phyloP scores from a whole-genome alignment of 2,113 vertebrate genomes.

The Hirundichthys speculiger region DNA sequence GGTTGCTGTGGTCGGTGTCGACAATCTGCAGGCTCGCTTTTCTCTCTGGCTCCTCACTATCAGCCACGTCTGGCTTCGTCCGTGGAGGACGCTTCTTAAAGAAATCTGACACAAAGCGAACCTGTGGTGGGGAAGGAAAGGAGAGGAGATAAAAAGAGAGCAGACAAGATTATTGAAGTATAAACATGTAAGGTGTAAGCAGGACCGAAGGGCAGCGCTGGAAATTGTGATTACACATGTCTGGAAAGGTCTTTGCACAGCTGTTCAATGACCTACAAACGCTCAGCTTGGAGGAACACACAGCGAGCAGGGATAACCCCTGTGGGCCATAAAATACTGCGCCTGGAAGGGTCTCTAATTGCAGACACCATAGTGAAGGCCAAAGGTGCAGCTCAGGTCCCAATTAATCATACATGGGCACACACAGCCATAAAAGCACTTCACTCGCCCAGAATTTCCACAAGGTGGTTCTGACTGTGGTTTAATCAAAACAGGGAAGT shows the following conservation, averaged over 20 bases:
- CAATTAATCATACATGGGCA: constrained; percentile 46
- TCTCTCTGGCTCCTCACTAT: constrained; percentile 76
- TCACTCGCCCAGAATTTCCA: constrained; percentile 38
- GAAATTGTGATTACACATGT: constrained; percentile 66
- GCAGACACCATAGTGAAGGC: constrained; percentile 49
- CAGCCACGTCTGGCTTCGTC: constrained; percentile 42
- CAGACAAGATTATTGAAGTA: constrained; percentile 5
- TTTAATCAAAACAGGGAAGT: constrained; percentile 53
- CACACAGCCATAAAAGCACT: constrained; percentile 1
- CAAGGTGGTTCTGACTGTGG: constrained; percentile 35
- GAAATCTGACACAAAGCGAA: constrained; percentile 89
- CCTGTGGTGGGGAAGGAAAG: constrained; percentile 71
- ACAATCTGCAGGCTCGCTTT: constrained; percentile 86
- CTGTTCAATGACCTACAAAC: constrained; percentile 43
- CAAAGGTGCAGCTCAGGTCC: constrained; percentile 45
- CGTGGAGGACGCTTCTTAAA: constrained; percentile 85
- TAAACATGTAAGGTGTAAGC: constrained; percentile 21
- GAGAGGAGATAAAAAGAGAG: neutral
- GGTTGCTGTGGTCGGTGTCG: constrained; percentile 83
- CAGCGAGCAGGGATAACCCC: constrained; percentile 51
- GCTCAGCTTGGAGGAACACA: constrained; percentile 66
- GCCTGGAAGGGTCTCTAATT: constrained; percentile 62
- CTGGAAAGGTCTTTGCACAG: constrained; percentile 45
- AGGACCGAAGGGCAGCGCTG: constrained; percentile 43
- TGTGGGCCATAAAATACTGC: constrained; percentile 59